Base-by-base conservation (phyloP, 2,888 invertebrate species). In the Sinodicranocentrus sp. region DNA sequence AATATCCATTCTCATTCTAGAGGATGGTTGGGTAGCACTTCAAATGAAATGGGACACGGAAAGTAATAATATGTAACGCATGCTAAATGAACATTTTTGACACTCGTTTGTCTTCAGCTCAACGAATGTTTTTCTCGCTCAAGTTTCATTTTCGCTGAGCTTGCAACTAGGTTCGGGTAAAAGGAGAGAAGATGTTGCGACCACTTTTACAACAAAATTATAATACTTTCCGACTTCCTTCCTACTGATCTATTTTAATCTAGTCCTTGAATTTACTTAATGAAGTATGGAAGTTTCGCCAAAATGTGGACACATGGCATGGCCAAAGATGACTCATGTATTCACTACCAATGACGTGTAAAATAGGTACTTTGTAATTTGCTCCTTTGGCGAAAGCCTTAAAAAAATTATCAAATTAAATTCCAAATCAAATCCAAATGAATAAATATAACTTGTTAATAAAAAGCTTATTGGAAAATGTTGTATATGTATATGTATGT, bases 41-140 rank as follows among this genome's bases (percentile, higher is more conserved):
- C n/a, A n/a, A 39, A 39, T 8, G 39, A 39, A 39, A 8, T 6
- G 39, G 13, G 39, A 39, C 6, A 39, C 8, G 39, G 2, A 33
- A 67, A 15, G 23, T 2, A 23, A 44, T 44, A 17, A 15, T 13
- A 17, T 43, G 54, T 26, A 48, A 48, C 15, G 48, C 10, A 44
- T 43, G 61, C 25, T 61, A 78, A 70, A 77, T 70, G 78, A 78
- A 68, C 70, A 70, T 54, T 78, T 78, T 57, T 77, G 78, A 78
- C 78, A 78, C 78, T 33, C 78, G 78, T 78, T 61, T 78, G 78
- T 78, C 78, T 78, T 78, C 78, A 61, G 33, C 70, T 70, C 19
- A 48, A 26, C 44, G 44, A 75, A 63, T 63, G 39, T 44, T 43
- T 75, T 48, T 63, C 54, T 44, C 33, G 25, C 39, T 59, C 19